Conservation (phyloP, 2,113 vertebrate genomes). For the Nanorana parkeri region DNA sequence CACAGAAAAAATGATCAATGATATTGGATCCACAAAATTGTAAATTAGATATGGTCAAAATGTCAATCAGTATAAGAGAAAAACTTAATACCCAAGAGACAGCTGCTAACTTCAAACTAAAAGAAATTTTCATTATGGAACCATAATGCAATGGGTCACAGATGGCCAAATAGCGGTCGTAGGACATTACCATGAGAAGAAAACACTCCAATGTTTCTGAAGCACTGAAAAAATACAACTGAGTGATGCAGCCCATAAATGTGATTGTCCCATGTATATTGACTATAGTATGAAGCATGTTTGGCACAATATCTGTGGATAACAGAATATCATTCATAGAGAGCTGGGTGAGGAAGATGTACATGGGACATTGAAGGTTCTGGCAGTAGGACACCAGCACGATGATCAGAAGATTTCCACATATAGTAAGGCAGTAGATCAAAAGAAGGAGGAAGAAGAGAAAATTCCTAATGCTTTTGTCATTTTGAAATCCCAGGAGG, state of each 20-base stretch:
- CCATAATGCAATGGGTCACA: conserved; percentile 13
- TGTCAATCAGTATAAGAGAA: neutral
- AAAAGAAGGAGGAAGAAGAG: neutral
- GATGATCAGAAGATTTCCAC: too few relatives aligned
- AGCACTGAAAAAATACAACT: conserved; percentile 13
- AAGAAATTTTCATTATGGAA: neutral
- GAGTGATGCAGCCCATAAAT: conserved; percentile 3
- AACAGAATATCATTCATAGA: neutral
- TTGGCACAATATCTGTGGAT: conserved; percentile 4
- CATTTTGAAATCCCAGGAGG: neutral
- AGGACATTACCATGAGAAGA: conserved; percentile 17
- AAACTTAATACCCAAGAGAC: neutral
- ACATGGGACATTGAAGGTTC: too few relatives aligned
- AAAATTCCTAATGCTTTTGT: neutral
- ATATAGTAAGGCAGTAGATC: neutral
- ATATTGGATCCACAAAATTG: neutral
- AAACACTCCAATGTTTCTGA: neutral
- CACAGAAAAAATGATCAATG: conserved; percentile 34
- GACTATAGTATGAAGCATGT: neutral
- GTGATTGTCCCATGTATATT: neutral
- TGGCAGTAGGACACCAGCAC: too few relatives aligned
- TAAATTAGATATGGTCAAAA: neutral
- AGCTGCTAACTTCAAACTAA: neutral
- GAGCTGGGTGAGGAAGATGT: conserved; percentile 6
- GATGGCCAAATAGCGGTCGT: conserved; percentile 32